Evolutionary conservation across 2,113 vertebrate species (phyloP), one percentile per base, ranked within the genome.

Genomic region (Amphiprion ocellaris): DNA sequence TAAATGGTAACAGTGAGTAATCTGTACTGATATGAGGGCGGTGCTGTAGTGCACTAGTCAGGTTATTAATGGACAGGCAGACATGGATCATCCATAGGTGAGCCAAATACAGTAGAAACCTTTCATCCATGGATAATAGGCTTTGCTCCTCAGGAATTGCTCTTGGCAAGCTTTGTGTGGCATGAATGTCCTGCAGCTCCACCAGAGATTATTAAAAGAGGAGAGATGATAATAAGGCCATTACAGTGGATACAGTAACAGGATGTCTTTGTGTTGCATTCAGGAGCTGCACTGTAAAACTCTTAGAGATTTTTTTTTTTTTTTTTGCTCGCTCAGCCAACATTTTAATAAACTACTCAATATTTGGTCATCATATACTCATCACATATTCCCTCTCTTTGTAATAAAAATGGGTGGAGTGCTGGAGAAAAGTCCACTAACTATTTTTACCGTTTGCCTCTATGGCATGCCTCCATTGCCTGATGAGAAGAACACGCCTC

Each of bases 111-210:
- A 81, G 79, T 7, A 77, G 79, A 81, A 78, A 72, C 52, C 74
- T 85, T 74, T 87, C 76, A 86, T 80, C 87, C 82, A 69, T 66
- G 64, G 71, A 84, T 90, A 89, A 93, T 86, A 83, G 77, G 83
- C 77, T 88, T 85, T 87, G 30, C 63, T 79, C 0, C 54, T 84
- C 60, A 72, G 70, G 79, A 86, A 69, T 77, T 75, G n/a, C 67
- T 87, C 56, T 73, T 84, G 52, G 87, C 80, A 72, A 55, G 44
- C 65, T 66, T 69, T 12, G 14, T 73, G 68, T 64, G 55, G 74
- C 55, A 61, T 65, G 47, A 85, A 79, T 62, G 74, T 74, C 77
- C 78, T 50, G 54, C 44, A 83, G 80, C 50, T 66, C 53, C 60
- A 60, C 24, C 69, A 37, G 39, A 70, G 74, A 83, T 89, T 74